A percentile compares a stretch with the other conserved stretches of the same genome.
phyloP scores from a whole-genome alignment of 2,113 vertebrate genomes.

The Labrus mixtus region DNA sequence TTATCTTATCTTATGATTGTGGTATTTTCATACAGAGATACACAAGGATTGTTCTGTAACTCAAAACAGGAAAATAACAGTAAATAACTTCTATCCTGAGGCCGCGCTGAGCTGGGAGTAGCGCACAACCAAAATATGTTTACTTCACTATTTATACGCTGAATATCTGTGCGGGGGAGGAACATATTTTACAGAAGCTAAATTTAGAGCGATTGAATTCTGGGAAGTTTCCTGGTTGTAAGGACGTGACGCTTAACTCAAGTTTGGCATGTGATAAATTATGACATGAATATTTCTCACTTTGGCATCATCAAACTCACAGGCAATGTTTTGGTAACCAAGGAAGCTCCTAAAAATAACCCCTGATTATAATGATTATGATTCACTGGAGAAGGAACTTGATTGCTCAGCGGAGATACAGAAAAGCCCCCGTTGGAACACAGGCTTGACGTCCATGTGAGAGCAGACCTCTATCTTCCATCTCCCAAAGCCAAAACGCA shows the following conservation, averaged over 20 bases:
- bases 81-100: slow-evolving; percentile 16
- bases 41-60: neutral
- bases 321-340: slow-evolving; percentile 15
- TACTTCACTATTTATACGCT: slow-evolving; percentile 32
- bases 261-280: slow-evolving; percentile 32
- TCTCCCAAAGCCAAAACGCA: slow-evolving; percentile 35
- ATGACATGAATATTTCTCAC: slow-evolving; percentile 8
- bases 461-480: slow-evolving; percentile 48
- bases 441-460: neutral
- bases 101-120: neutral
- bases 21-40: neutral
- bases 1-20: no score
- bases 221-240: slow-evolving; percentile 23
- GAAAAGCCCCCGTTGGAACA: slow-evolving; percentile 14
- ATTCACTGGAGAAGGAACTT: slow-evolving; percentile 33
- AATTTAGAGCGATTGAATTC: slow-evolving; percentile 53
- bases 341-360: slow-evolving; percentile 25
- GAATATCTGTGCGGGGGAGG: neutral
- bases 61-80: slow-evolving; percentile 53
- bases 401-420: slow-evolving; percentile 57
- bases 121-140: slow-evolving; percentile 1
- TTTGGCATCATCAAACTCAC: slow-evolving; percentile 6
- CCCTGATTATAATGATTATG: slow-evolving; percentile 9
- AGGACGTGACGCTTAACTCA: slow-evolving; percentile 27
- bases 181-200: slow-evolving; percentile 29